Percentiles rank a stretch among this genome's conserved stretches.
Conservation (phyloP, 2,888 invertebrate species). For the Clostera curtula region DNA sequence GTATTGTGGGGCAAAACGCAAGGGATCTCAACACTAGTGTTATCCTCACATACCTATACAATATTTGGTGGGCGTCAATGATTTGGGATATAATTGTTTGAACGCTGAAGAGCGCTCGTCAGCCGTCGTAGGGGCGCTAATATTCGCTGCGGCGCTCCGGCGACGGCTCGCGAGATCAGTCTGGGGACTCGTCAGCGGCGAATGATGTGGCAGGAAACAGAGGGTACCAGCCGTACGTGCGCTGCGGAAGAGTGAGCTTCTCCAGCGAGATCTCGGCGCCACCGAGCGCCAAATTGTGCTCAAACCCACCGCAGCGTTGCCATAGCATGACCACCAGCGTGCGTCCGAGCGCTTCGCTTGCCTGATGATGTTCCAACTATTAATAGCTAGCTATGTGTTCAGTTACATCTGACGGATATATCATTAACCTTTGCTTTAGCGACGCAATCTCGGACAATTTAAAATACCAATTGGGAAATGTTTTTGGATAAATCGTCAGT, state of each 20-base stretch:
- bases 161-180: constrained; percentile 73
- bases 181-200: constrained; percentile 76
- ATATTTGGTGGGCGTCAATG: too few relatives aligned
- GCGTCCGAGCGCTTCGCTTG: constrained; percentile 84
- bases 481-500: too few relatives aligned
- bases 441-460: too few relatives aligned
- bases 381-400: background rate
- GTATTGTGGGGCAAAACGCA: constrained; percentile 17
- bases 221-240: constrained; percentile 93
- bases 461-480: too few relatives aligned
- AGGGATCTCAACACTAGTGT: too few relatives aligned
- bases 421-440: too few relatives aligned
- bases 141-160: constrained; percentile 59
- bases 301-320: constrained; percentile 92
- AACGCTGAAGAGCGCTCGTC: constrained; percentile 6
- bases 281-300: constrained; percentile 86
- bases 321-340: constrained; percentile 93
- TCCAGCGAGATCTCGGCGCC: constrained; percentile 91
- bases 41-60: too few relatives aligned
- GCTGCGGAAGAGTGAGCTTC: constrained; percentile 84
- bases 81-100: constrained; percentile 11
- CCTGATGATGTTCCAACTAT: constrained; percentile 40
- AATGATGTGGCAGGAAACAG: constrained; percentile 90
- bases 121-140: constrained; percentile 56
- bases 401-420: too few relatives aligned